Conservation (phyloP, 1,140 invertebrate species). For the Cylas formicarius region DNA sequence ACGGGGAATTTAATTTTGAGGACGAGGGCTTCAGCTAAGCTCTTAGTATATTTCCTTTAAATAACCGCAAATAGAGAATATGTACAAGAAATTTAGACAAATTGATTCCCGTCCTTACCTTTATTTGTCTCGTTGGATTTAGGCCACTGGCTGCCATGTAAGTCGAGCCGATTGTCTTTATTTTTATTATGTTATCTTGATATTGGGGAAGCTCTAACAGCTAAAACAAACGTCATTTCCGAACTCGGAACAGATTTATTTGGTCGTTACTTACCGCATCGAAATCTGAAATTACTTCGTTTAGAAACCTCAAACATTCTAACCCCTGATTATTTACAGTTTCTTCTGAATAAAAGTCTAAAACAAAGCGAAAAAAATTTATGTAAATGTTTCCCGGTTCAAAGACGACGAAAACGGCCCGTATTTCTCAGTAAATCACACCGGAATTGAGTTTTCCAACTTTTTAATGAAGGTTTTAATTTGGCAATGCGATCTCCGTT, state of each 20-base stretch:
- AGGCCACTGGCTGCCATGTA: slow-evolving; percentile 96
- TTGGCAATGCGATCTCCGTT: background rate
- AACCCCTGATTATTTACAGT: slow-evolving; percentile 93
- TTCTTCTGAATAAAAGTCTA: slow-evolving; percentile 92
- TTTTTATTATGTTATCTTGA: slow-evolving; percentile 90
- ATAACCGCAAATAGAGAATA: background rate
- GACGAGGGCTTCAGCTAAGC: no score
- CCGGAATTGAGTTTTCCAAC: no score
- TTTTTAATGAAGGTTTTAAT: slow-evolving; percentile 1
- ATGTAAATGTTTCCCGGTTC: no score
- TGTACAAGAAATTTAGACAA: slow-evolving; percentile 7
- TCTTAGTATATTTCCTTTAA: background rate
- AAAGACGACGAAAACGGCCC: no score
- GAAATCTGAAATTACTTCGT: slow-evolving; percentile 97
- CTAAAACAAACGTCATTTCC: slow-evolving; percentile 45
- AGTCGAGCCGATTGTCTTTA: slow-evolving; percentile 95
- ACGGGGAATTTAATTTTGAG: no score
- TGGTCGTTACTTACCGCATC: slow-evolving; percentile 70
- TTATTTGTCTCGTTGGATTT: slow-evolving; percentile 61
- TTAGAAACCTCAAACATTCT: slow-evolving; percentile 90
- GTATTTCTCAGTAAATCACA: no score
- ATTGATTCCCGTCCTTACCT: no score
- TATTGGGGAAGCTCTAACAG: slow-evolving; percentile 77
- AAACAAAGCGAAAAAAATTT: slow-evolving; percentile 29
- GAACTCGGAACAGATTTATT: slow-evolving; percentile 3